Percentiles rank a stretch among this genome's conserved stretches.
These are phyloP conservation scores for Anthoscopus minutus DNA, from an alignment of 2,113 vertebrate species.

Conservation along the genomic window DNA sequence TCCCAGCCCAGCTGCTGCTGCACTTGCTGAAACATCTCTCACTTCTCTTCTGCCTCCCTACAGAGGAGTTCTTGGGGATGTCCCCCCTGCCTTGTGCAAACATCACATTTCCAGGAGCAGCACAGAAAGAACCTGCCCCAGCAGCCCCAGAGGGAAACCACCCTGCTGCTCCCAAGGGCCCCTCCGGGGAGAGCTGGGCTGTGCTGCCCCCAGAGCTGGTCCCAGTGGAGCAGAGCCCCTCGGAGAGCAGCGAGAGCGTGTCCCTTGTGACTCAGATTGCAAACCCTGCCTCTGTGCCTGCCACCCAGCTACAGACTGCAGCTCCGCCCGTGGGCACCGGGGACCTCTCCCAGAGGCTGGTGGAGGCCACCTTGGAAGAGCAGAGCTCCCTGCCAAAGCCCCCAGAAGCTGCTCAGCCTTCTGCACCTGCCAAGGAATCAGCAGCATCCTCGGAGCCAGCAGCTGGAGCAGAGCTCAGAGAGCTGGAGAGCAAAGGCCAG, in stretches of 20 bases:
- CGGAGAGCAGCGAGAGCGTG: constrained; percentile 88
- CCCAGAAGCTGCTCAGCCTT: constrained; percentile 23
- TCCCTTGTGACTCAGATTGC: constrained; percentile 88
- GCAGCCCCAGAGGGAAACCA: constrained; percentile 8
- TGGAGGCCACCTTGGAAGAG: constrained; percentile 64
- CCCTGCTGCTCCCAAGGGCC: not conserved
- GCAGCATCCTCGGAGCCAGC: not conserved
- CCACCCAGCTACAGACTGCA: constrained; percentile 38
- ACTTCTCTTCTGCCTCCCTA: not conserved
- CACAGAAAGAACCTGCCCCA: constrained; percentile 8
- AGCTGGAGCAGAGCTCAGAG: not conserved
- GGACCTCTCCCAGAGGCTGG: constrained; percentile 57
- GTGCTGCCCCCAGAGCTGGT: not conserved
- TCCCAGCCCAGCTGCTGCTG: not conserved
- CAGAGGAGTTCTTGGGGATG: constrained; percentile 84
- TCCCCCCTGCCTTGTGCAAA: constrained; percentile 68
- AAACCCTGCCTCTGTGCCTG: constrained; percentile 54
- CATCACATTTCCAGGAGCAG: constrained; percentile 63
- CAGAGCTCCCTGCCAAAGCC: constrained; percentile 44
- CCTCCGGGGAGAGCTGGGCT: constrained; percentile 38
- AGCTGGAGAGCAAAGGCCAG: constrained; percentile 47
- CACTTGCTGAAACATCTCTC: not conserved
- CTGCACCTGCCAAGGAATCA: not conserved
- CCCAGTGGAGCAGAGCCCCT: constrained; percentile 74
- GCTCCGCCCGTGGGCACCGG: not conserved